These are phyloP conservation scores for Ceratina japonica DNA, from an alignment of 1,140 invertebrate genomes.

Conservation along the genomic window DNA sequence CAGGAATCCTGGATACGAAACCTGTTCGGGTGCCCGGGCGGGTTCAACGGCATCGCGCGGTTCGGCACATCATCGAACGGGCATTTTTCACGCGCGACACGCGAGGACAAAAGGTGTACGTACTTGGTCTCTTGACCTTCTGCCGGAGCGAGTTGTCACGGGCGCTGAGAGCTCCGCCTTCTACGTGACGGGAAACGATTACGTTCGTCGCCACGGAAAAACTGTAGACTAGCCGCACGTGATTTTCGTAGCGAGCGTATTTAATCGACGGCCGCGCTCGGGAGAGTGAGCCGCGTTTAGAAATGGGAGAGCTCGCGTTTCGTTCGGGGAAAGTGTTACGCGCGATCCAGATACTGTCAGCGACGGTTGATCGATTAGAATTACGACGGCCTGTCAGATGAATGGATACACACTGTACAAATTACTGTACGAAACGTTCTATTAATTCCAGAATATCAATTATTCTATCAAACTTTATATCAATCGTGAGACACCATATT, in stretches of 20 bases:
- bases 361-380: conserved; percentile 8
- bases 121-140: conserved; percentile 49
- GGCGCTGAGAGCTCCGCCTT: conserved; percentile 11
- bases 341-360: neutral
- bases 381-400: too few relatives aligned
- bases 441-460: too few relatives aligned
- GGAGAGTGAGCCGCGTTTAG: neutral
- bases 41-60: conserved; percentile 63
- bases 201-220: conserved; percentile 3
- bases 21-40: conserved; percentile 59
- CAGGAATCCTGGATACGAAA: conserved; percentile 60
- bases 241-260: conserved; percentile 1
- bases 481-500: too few relatives aligned
- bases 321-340: neutral
- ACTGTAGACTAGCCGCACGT: neutral
- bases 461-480: too few relatives aligned
- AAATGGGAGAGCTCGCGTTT: neutral
- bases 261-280: neutral
- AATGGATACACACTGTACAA: neutral
- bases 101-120: conserved; percentile 56
- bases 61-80: conserved; percentile 56
- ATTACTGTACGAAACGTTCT: too few relatives aligned
- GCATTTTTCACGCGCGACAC: conserved; percentile 48
- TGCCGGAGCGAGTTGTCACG: conserved; percentile 13
- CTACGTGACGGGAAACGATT: conserved; percentile 34